A percentile compares a stretch with the other conserved stretches of the same genome.
phyloP scores from a whole-genome alignment of 2,888 invertebrate species.

The Frankliniella intonsa region DNA sequence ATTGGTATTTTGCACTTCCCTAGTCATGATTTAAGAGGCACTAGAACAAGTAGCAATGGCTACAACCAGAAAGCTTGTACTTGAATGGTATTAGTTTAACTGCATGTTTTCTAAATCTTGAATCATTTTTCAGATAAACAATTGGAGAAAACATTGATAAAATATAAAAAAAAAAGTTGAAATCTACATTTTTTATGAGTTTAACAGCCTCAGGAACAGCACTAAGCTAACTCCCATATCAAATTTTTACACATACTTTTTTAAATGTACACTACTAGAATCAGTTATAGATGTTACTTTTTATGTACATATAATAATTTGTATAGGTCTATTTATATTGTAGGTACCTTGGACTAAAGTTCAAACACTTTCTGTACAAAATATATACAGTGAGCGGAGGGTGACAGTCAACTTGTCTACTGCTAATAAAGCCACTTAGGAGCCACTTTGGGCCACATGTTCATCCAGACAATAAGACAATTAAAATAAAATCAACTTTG shows the following conservation, averaged over 20 bases:
- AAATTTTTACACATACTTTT: slow-evolving; percentile 25
- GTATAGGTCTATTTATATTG: slow-evolving; percentile 23
- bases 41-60: slow-evolving; percentile 2
- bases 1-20: not conserved
- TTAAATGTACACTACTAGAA: slow-evolving; percentile 21
- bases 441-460: not conserved
- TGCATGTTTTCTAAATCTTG: slow-evolving; percentile 6
- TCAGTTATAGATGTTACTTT: slow-evolving; percentile 23
- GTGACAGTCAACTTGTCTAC: slow-evolving; percentile 26
- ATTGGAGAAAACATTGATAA: not conserved
- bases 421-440: slow-evolving; percentile 2
- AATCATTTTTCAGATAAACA: not conserved
- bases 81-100: slow-evolving; percentile 20
- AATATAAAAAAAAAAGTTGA: slow-evolving; percentile 24
- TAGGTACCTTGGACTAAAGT: slow-evolving; percentile 26
- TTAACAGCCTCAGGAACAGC: slow-evolving; percentile 19
- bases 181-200: slow-evolving; percentile 17
- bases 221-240: slow-evolving; percentile 6
- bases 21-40: not conserved
- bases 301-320: slow-evolving; percentile 27
- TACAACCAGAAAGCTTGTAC: slow-evolving; percentile 25
- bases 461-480: slow-evolving; percentile 1
- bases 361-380: slow-evolving; percentile 27
- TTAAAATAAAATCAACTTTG: not conserved
- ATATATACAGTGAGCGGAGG: slow-evolving; percentile 24